phyloP scores from a whole-genome alignment of 2,113 vertebrate species.

The Psittacara wagleri region DNA sequence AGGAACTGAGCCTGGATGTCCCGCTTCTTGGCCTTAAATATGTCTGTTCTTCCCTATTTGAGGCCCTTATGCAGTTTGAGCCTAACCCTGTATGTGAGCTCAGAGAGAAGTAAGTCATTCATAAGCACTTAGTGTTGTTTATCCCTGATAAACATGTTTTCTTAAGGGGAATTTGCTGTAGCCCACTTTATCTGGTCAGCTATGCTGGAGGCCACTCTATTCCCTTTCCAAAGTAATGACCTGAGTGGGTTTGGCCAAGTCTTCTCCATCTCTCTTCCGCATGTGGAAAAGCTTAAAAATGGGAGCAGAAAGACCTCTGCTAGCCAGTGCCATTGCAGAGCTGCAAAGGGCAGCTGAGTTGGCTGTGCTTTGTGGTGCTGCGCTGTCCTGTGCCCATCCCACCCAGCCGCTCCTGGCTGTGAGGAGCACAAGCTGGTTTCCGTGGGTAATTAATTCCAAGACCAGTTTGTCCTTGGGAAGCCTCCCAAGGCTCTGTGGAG shows the following conservation, averaged over 20 bases:
- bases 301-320: neutral
- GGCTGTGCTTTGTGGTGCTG: neutral
- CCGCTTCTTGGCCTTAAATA: neutral
- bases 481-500: neutral
- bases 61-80: neutral
- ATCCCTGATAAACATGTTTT: neutral
- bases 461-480: neutral
- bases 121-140: neutral
- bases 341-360: neutral
- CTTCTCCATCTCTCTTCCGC: neutral
- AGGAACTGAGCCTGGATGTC: neutral
- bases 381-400: neutral
- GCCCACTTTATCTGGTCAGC: neutral
- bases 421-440: neutral
- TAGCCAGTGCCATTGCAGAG: accelerated
- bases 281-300: neutral
- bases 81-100: neutral
- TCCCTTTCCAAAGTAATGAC: neutral
- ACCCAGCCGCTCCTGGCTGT: neutral
- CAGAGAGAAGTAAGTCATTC: neutral
- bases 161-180: neutral
- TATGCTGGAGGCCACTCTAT: neutral
- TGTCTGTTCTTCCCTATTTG: neutral
- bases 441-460: neutral
- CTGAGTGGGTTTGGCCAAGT: accelerated